Percentiles rank a stretch among this genome's conserved stretches.
Conservation (phyloP, 2,797 vertebrate genomes). For the Platyrinchus mystaceus region DNA sequence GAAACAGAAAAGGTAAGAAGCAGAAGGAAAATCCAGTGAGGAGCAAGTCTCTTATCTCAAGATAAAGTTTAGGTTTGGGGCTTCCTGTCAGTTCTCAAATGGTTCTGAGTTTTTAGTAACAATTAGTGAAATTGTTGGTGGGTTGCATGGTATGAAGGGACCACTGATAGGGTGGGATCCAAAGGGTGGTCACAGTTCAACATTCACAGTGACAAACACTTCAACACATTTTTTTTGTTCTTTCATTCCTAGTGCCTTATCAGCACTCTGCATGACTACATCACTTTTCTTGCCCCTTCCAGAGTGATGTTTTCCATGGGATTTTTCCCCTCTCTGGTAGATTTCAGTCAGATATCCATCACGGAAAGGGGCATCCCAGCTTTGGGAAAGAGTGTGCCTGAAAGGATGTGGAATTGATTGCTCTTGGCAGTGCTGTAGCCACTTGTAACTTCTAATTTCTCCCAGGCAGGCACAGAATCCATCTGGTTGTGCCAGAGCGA, state of each 20-base stretch:
- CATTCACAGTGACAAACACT: background rate
- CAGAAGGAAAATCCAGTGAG: background rate
- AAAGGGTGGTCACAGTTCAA: background rate
- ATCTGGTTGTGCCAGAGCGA: background rate
- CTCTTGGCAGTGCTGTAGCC: slow-evolving; percentile 20
- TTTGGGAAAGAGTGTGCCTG: background rate
- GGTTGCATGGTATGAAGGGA: background rate
- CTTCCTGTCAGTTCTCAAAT: background rate
- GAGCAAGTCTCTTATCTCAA: background rate
- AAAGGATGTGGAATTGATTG: background rate
- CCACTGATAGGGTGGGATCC: background rate
- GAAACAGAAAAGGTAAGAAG: background rate
- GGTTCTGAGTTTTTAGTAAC: background rate
- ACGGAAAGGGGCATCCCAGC: background rate
- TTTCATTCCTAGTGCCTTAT: background rate
- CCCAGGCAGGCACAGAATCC: slow-evolving; percentile 19
- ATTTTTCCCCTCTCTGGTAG: background rate
- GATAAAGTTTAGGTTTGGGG: background rate
- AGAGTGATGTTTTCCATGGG: background rate
- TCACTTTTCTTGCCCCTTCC: background rate
- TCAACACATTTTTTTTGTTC: background rate
- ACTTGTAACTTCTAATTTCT: slow-evolving; percentile 17
- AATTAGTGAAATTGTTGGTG: rapidly evolving
- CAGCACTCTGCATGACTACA: rapidly evolving
- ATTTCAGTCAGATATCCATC: background rate